phyloP scores from a whole-genome alignment of 2,888 invertebrate species.

The Drosophila limbata region DNA sequence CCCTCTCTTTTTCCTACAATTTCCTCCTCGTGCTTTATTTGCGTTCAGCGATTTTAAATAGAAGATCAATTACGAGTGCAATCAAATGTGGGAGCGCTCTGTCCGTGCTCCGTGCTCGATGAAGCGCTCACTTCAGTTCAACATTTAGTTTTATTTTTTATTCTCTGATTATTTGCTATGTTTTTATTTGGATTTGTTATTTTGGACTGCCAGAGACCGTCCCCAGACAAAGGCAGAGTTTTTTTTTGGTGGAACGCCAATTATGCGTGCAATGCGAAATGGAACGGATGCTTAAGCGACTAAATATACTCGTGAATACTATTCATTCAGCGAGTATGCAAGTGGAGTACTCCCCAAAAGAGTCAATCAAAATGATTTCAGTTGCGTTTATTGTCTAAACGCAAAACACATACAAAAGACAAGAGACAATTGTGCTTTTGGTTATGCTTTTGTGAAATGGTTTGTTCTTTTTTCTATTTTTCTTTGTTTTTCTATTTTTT shows the following conservation, averaged over 20 bases:
- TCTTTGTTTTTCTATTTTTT: background rate
- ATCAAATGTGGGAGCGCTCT: constrained; percentile 67
- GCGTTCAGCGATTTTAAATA: constrained; percentile 66
- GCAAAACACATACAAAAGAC: constrained; percentile 40
- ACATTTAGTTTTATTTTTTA: constrained; percentile 4
- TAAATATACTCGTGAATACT: constrained; percentile 60
- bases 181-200: background rate
- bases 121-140: constrained; percentile 55
- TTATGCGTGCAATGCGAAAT: constrained; percentile 80
- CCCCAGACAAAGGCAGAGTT: constrained; percentile 50
- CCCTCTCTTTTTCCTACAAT: background rate
- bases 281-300: constrained; percentile 71
- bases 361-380: constrained; percentile 68
- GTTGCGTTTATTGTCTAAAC: constrained; percentile 42
- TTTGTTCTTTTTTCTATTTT: constrained; percentile 36
- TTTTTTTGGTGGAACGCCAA: constrained; percentile 69
- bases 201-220: constrained; percentile 20
- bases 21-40: constrained; percentile 31
- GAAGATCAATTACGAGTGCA: constrained; percentile 75
- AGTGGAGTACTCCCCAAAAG: constrained; percentile 31
- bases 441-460: constrained; percentile 37
- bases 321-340: constrained; percentile 7
- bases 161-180: background rate
- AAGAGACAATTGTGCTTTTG: constrained; percentile 59
- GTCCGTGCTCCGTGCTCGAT: constrained; percentile 62